Percentiles rank a stretch among this genome's conserved stretches.
Evolutionary conservation across 2,888 invertebrate genomes (phyloP).

Genomic region (Drosophila antonietae): DNA sequence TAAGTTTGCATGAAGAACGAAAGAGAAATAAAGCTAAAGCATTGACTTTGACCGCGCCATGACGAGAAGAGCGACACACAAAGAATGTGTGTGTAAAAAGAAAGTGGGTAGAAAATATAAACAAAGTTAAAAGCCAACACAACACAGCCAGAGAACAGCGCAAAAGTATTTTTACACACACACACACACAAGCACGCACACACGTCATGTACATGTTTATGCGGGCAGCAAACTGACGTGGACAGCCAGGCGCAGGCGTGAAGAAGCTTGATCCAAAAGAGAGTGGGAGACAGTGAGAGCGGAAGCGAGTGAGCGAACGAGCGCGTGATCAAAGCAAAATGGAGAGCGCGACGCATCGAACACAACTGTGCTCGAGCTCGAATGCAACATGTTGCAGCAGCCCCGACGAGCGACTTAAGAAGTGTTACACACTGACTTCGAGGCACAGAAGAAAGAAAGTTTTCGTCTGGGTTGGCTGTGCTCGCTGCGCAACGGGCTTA

Average conservation of each 20-base stretch:
- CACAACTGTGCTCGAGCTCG: conserved; percentile 28
- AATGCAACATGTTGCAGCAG: conserved; percentile 48
- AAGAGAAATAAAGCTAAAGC: conserved; percentile 23
- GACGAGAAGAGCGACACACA: conserved; percentile 12
- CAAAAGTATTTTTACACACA: conserved; percentile 27
- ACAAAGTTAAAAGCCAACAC: conserved; percentile 49
- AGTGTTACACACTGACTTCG: conserved; percentile 77
- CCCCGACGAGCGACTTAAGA: conserved; percentile 77
- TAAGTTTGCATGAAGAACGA: conserved; percentile 41
- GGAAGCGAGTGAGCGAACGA: neutral
- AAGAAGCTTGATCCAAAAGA: conserved; percentile 16
- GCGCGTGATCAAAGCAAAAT: conserved; percentile 13
- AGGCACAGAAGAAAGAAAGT: conserved; percentile 84
- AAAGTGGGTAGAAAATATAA: conserved; percentile 74
- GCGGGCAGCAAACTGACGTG: conserved; percentile 66
- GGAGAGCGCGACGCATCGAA: conserved; percentile 19
- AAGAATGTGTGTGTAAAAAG: conserved; percentile 59
- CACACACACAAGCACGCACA: neutral
- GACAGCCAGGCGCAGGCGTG: conserved; percentile 66
- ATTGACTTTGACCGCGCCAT: conserved; percentile 27
- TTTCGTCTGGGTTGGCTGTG: conserved; percentile 82
- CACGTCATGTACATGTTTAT: conserved; percentile 35
- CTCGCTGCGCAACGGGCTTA: conserved; percentile 26
- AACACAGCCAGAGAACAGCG: conserved; percentile 49
- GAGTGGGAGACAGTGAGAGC: conserved; percentile 9